Evolutionary conservation across 2,797 vertebrate species (phyloP).

Genomic region (Meriones psammophilus): DNA sequence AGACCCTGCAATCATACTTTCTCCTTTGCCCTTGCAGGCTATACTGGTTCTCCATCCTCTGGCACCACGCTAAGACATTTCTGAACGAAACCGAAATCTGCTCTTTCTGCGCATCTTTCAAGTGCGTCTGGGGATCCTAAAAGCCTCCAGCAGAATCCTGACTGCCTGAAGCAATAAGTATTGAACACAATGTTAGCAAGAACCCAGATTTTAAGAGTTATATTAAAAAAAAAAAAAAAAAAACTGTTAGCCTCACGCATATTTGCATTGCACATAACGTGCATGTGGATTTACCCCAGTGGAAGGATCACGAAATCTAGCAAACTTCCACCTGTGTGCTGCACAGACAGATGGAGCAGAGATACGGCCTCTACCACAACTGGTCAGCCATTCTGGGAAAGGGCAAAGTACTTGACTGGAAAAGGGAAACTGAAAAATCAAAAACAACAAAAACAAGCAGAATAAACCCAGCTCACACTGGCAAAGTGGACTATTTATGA

Average conservation of each 20-base stretch:
- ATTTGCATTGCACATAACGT: constrained; percentile 3
- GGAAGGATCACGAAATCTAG: background rate
- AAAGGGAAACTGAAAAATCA: background rate
- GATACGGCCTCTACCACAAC: background rate
- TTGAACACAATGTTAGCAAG: constrained; percentile 14
- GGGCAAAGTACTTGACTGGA: background rate
- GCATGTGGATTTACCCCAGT: background rate
- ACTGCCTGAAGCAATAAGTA: background rate
- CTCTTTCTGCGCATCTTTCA: constrained; percentile 26
- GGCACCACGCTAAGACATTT: constrained; percentile 34
- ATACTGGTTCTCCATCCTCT: constrained; percentile 57
- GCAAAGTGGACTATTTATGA: background rate
- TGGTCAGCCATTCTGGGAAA: background rate
- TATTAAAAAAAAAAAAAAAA: background rate
- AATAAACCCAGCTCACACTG: background rate
- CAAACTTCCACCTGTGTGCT: background rate
- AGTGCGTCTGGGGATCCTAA: constrained; percentile 26
- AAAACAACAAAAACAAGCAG: background rate
- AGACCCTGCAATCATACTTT: constrained; percentile 68
- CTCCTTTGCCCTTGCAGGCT: constrained; percentile 55
- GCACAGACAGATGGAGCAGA: background rate
- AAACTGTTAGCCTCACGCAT: background rate
- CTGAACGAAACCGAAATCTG: constrained; percentile 39
- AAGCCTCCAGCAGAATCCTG: constrained; percentile 36
- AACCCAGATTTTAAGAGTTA: constrained; percentile 19